Percentiles rank a stretch among this genome's conserved stretches.
phyloP scores from a whole-genome alignment of 2,888 invertebrate genomes.

The Melanostoma mellinum region DNA sequence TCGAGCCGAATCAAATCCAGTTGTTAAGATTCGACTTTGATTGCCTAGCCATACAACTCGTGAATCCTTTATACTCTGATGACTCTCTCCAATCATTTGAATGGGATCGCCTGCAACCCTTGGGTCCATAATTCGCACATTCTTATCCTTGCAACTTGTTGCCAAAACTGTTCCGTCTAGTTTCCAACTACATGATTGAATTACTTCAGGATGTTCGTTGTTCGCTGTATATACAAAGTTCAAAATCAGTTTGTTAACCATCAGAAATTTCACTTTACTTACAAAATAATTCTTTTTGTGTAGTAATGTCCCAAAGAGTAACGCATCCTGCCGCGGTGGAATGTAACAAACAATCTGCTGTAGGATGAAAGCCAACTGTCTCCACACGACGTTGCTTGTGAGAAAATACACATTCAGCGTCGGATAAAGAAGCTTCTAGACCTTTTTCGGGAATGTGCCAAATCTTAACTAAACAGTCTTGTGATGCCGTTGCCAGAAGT shows the following conservation, averaged over 20 bases:
- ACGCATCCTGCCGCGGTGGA: constrained; percentile 92
- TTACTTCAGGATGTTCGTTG: constrained; percentile 91
- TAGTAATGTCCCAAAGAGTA: constrained; percentile 93
- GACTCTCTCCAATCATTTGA: constrained; percentile 87
- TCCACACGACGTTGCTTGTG: constrained; percentile 93
- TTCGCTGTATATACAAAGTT: constrained; percentile 82
- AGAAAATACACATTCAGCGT: constrained; percentile 91
- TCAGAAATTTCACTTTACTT: constrained; percentile 77
- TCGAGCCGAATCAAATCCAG: constrained; percentile 94
- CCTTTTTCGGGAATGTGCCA: constrained; percentile 95
- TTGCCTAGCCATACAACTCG: constrained; percentile 95
- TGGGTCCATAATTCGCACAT: constrained; percentile 93
- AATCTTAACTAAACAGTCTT: constrained; percentile 93
- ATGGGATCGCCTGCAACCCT: constrained; percentile 85
- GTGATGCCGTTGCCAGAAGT: constrained; percentile 93
- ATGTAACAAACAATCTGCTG: constrained; percentile 93
- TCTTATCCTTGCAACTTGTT: constrained; percentile 96
- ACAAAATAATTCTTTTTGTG: constrained; percentile 91
- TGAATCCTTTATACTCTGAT: constrained; percentile 95
- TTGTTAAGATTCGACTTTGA: constrained; percentile 91
- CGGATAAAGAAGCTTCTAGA: constrained; percentile 88
- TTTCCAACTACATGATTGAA: constrained; percentile 95
- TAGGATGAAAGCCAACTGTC: constrained; percentile 95
- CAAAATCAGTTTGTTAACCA: constrained; percentile 22
- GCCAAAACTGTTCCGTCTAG: constrained; percentile 90